Conservation (phyloP, 2,888 invertebrate genomes). For the Melanostoma mellinum region DNA sequence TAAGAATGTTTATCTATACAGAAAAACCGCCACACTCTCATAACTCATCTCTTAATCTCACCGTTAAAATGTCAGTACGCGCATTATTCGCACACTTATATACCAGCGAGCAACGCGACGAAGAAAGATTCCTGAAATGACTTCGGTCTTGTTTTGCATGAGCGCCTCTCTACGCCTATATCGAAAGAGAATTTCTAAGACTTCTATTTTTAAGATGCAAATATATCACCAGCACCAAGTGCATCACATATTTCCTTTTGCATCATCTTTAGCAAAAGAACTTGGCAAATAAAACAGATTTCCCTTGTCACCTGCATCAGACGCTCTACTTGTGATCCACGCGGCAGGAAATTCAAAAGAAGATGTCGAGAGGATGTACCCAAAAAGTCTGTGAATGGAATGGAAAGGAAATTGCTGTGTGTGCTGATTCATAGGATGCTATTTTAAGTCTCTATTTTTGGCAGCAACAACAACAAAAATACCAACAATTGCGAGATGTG, state of each 20-base stretch:
- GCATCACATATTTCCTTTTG: slow-evolving; percentile 25
- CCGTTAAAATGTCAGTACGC: slow-evolving; percentile 65
- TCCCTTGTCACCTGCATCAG: slow-evolving; percentile 18
- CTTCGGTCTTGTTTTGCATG: neutral
- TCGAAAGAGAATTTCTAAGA: slow-evolving; percentile 42
- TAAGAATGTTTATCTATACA: slow-evolving; percentile 21
- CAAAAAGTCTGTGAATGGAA: slow-evolving; percentile 21
- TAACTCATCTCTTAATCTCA: slow-evolving; percentile 64
- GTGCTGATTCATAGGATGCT: slow-evolving; percentile 48
- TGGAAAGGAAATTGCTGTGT: slow-evolving; percentile 47
- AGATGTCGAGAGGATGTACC: slow-evolving; percentile 15
- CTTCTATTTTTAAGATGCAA: slow-evolving; percentile 36
- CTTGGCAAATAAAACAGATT: slow-evolving; percentile 37
- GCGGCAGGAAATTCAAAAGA: slow-evolving; percentile 43
- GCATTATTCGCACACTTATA: slow-evolving; percentile 51
- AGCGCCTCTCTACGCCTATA: slow-evolving; percentile 15
- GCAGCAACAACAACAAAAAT: slow-evolving; percentile 28
- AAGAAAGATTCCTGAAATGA: slow-evolving; percentile 18
- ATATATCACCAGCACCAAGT: slow-evolving; percentile 41
- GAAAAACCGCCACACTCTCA: slow-evolving; percentile 30
- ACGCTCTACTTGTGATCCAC: neutral
- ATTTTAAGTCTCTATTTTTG: slow-evolving; percentile 61
- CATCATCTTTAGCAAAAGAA: neutral
- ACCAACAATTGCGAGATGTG: too few relatives aligned
- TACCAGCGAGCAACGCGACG: neutral